A percentile compares a stretch with the other conserved stretches of the same genome.
phyloP scores from a whole-genome alignment of 2,797 vertebrate genomes.

The Anabas testudineus region DNA sequence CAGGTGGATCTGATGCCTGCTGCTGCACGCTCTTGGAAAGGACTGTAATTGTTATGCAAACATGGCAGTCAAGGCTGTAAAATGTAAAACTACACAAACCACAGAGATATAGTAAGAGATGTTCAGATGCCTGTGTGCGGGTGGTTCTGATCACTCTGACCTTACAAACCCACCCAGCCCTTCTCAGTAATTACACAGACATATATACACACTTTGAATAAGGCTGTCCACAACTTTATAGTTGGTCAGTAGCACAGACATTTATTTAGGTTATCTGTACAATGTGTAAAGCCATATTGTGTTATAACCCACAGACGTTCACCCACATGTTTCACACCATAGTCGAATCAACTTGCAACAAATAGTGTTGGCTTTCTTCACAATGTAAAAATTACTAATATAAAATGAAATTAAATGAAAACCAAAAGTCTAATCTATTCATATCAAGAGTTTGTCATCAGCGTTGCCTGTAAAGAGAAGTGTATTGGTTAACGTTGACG shows the following conservation, averaged over 20 bases:
- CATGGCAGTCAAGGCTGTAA: constrained; percentile 15
- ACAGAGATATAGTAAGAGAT: constrained; percentile 12
- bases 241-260: constrained; percentile 23
- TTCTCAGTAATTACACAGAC: neutral
- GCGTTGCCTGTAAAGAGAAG: neutral
- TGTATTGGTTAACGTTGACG: neutral
- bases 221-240: constrained; percentile 35
- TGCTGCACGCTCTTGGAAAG: constrained; percentile 35
- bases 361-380: neutral
- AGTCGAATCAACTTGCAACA: constrained; percentile 33
- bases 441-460: neutral
- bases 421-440: neutral
- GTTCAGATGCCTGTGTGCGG: neutral
- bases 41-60: constrained; percentile 17
- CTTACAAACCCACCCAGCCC: neutral
- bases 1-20: constrained; percentile 48
- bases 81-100: constrained; percentile 30
- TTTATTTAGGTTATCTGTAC: constrained; percentile 56
- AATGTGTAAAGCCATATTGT: constrained; percentile 54
- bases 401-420: too few relatives aligned
- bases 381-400: neutral
- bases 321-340: constrained; percentile 51
- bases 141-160: neutral
- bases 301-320: constrained; percentile 25
- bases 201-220: constrained; percentile 19